Base-by-base conservation (phyloP, 2,888 invertebrate genomes). In the Syrista parreyssii region DNA sequence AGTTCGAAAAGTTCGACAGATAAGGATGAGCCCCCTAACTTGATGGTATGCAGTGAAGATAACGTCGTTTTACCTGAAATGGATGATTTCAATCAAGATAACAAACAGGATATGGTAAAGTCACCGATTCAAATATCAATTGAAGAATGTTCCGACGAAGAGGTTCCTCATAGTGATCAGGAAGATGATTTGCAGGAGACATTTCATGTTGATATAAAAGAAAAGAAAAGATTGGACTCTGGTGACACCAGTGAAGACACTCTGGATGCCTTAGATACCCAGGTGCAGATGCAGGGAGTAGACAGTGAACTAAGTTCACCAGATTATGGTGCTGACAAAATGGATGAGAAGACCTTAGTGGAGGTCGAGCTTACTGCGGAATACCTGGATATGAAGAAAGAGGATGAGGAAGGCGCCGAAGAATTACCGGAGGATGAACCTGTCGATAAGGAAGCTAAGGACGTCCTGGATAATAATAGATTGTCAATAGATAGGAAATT, bases 311-410 rank as follows among this genome's bases (percentile, higher is more conserved):
- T 89, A 9, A 91, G 90, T 71, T 91, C 91, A 23, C 91, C 91
- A 6, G 91, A 91, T 76, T 90, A 90, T 74, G 88, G 89, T 1
- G 81, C 86, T 4, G 91, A 91, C 72, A 90, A 87, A 78, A 88
- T 89, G 83, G 91, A 91, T 74, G 91, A 91, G 78, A 91, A 91
- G 76, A 91, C 91, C 6, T 81, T 91, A 31, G 91, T 91, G 2
- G 91, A 95, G 83, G 93, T 94, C 0, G 93, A 93, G 83, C 88
- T 92, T 1, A 95, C 95, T 83, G 94, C 95, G 0, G 95, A 94
- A 85, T 95, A 95, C 84, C 92, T 95, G 78, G 95, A 95, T 83
- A 93, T 94, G 86, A 94, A 94, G 78, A 92, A 91, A 1, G 95
- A 95, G 76, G 92, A 94, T 68, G 93, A 93, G 80, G 91, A 94